Base-by-base conservation (phyloP, 37 sponge, comb jelly and placozoan species). In the Aplysina aerophoba region DNA sequence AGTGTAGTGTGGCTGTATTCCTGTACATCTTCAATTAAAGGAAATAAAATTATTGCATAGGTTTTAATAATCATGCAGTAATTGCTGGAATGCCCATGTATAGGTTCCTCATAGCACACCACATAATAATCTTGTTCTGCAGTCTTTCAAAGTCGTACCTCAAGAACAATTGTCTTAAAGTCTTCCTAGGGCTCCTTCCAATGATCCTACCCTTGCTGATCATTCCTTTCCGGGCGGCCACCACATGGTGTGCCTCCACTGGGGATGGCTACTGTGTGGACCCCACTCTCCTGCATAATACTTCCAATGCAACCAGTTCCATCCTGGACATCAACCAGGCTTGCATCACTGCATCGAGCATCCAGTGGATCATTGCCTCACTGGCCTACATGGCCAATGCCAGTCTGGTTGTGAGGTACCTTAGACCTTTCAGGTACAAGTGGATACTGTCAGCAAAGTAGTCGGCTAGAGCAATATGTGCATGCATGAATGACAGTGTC, bases 301-400 rank as follows among this genome's bases (percentile, higher is more conserved):
- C 2, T 27, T 11, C 64, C 11, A 62, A 62, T 11, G 4, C 64
- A 3, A 62, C 64, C 64, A 62, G 59, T 58, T 15, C 11, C 11
- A n/a, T 11, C 64, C 12, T 62, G 28, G 28, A 62, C 28, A 27
- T 62, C 4, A 62, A 28, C 27, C 50, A 3, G 50, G 8, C 50
- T 44, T 62, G 64, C 28, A 27, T 62, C 28, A 27, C 4, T 28
- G 64, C 12, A 28, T 62, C 64, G 24, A 2, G 4, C 12, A 28
- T n/a, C 2, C 64, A 62, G 64, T 62, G 64, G 64, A n/a, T 62
- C 64, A 13, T 62, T 27, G 64, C 64, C 28, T 28, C 64, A 62
- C 64, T 62, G 64, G 64, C 64, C 5, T 62, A 62, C 64, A 28
- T 62, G 24, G 64, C 64, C 64, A 62, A 62, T 62, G 64, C 64